Conservation (phyloP, 2,113 vertebrate species). For the Lathamus discolor region DNA sequence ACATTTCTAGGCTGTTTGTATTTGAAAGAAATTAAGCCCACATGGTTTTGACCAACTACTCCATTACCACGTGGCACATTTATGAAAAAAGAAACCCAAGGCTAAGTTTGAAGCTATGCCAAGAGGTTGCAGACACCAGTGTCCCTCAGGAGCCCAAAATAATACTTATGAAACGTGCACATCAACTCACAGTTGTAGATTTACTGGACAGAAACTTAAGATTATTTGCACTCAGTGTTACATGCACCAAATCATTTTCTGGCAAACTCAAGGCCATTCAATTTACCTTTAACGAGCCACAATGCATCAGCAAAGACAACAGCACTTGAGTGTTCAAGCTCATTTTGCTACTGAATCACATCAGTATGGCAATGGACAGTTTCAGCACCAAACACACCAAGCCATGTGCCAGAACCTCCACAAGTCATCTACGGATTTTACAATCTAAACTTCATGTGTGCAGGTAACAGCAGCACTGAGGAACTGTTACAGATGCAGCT, state of each 20-base stretch:
- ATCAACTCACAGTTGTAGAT: not conserved
- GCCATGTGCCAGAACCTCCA: not conserved
- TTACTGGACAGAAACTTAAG: not conserved
- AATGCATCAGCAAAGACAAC: not conserved
- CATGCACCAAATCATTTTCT: not conserved
- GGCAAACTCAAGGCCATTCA: not conserved
- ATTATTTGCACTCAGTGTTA: not conserved
- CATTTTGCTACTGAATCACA: not conserved
- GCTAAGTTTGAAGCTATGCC: not conserved
- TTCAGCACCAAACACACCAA: not conserved
- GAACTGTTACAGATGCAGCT: not conserved
- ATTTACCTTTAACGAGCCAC: not conserved
- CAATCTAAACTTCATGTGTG: not conserved
- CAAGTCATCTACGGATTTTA: not conserved
- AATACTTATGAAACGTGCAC: not conserved
- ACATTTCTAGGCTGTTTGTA: slow-evolving; percentile 26
- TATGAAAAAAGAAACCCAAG: not conserved
- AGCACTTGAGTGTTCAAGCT: not conserved
- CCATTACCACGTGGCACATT: not conserved
- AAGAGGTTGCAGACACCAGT: not conserved
- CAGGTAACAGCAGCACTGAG: not conserved
- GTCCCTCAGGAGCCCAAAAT: not conserved
- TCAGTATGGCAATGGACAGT: not conserved
- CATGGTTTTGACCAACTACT: slow-evolving; percentile 5
- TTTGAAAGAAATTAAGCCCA: slow-evolving; percentile 43